Conservation (phyloP, 2,113 vertebrate species). For the Zosterops borbonicus region DNA sequence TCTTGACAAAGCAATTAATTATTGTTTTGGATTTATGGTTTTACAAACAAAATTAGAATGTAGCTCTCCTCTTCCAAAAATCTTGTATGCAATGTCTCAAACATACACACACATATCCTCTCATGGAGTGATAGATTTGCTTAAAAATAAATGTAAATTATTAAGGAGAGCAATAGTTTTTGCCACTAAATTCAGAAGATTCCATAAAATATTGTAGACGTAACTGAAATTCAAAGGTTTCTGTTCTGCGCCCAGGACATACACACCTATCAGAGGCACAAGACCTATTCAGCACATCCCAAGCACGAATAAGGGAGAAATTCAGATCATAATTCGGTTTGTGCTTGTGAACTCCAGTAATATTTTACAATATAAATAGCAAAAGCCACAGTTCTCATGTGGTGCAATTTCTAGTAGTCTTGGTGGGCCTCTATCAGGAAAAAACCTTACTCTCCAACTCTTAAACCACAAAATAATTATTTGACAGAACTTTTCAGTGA, state of each 20-base stretch:
- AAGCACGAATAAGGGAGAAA: not conserved
- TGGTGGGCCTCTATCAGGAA: not conserved
- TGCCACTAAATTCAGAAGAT: not conserved
- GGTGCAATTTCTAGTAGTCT: not conserved
- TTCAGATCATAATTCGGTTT: not conserved
- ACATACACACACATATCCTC: not conserved
- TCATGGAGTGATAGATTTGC: not conserved
- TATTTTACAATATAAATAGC: not conserved
- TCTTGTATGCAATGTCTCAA: not conserved
- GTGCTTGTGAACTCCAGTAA: not conserved
- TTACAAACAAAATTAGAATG: not conserved
- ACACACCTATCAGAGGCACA: not conserved
- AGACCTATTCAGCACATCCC: not conserved
- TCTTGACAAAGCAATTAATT: not conserved
- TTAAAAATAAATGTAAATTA: not conserved
- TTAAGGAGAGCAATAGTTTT: not conserved
- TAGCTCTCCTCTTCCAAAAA: not conserved
- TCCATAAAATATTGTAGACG: accelerated
- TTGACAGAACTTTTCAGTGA: not conserved
- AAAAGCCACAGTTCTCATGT: not conserved
- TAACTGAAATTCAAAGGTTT: not conserved
- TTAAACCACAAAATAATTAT: not conserved
- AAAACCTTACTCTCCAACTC: not conserved
- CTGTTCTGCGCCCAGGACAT: not conserved
- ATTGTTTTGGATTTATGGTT: not conserved